Evolutionary conservation across 2,113 vertebrate genomes (phyloP).

Genomic region (Spilogale gracilis): DNA sequence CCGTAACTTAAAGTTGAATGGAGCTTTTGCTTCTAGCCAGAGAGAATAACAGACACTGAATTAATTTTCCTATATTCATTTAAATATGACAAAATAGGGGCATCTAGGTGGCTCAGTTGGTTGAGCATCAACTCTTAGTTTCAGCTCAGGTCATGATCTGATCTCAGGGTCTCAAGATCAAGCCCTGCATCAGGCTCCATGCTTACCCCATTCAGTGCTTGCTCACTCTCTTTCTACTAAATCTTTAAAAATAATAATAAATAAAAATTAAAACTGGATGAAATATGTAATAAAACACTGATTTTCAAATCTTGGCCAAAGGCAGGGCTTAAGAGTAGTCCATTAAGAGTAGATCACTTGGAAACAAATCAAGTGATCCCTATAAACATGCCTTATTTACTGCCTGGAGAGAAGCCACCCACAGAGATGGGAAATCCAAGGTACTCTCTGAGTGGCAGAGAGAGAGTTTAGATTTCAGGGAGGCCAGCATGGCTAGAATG

Average conservation of each 20-base stretch:
- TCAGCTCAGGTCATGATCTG: neutral
- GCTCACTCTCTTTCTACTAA: neutral
- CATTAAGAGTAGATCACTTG: no score
- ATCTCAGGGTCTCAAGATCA: neutral
- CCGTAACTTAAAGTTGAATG: neutral
- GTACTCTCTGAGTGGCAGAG: neutral
- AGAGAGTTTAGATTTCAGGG: neutral
- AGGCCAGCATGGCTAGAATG: neutral
- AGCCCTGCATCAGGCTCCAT: neutral
- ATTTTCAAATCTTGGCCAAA: neutral
- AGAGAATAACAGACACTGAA: neutral
- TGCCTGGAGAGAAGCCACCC: no score
- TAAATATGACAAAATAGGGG: neutral
- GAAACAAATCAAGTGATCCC: neutral
- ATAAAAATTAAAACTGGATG: neutral
- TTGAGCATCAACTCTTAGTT: neutral
- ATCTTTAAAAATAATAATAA: neutral
- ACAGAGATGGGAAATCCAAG: fast-evolving
- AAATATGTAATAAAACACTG: neutral
- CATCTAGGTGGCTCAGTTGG: neutral
- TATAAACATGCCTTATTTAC: neutral
- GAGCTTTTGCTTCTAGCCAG: neutral
- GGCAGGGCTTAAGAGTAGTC: neutral
- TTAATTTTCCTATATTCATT: neutral
- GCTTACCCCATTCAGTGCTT: neutral